These are phyloP conservation scores for Osmerus eperlanus DNA, from an alignment of 2,113 vertebrate genomes.

Conservation along the genomic window DNA sequence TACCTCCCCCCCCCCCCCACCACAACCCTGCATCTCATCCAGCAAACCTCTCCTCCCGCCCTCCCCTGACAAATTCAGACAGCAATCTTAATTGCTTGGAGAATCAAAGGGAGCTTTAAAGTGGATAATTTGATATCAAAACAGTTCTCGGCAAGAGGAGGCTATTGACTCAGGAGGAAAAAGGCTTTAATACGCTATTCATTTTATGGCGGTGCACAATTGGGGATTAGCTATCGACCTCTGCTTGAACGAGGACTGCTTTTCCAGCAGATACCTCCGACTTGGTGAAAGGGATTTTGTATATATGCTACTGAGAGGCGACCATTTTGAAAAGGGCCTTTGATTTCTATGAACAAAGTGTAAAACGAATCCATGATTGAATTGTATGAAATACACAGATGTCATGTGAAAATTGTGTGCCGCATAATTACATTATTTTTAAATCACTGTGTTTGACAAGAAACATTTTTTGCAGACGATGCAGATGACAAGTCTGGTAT, in stretches of 20 bases:
- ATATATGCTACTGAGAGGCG: neutral
- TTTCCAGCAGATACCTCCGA: neutral
- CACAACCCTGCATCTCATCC: neutral
- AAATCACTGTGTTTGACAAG: too few species aligned
- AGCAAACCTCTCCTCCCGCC: neutral
- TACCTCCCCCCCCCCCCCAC: neutral
- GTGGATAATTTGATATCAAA: conserved; percentile 36
- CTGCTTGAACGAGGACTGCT: neutral
- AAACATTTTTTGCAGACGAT: too few species aligned
- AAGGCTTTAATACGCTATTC: neutral
- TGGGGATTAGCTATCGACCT: conserved; percentile 4
- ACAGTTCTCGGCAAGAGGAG: neutral
- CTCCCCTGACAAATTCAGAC: neutral
- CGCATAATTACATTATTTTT: too few species aligned
- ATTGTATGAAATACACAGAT: too few species aligned
- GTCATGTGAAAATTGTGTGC: too few species aligned
- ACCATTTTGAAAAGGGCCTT: conserved; percentile 2
- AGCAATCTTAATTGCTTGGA: conserved; percentile 16
- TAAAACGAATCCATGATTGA: too few species aligned
- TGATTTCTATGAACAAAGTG: too few species aligned
- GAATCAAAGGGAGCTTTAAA: conserved; percentile 21
- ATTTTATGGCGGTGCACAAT: conserved; percentile 5
- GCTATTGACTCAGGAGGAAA: conserved; percentile 7
- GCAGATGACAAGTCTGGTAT: too few species aligned
- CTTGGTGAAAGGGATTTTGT: neutral